phyloP scores from a whole-genome alignment of 92 coral and sea anemone genomes.

The Muricea muricata region DNA sequence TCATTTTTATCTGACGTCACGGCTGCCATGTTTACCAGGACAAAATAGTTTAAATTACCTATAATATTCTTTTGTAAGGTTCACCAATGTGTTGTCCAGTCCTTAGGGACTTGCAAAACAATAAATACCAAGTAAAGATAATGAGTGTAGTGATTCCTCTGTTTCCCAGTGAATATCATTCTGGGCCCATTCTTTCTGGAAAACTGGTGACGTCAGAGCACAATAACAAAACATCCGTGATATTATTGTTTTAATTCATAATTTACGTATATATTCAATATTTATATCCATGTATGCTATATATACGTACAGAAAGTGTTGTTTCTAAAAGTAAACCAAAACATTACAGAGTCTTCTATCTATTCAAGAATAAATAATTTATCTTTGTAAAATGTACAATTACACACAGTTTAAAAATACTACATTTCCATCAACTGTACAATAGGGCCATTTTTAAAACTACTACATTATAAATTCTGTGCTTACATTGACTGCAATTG shows the following conservation, averaged over 20 bases:
- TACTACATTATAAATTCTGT: slow-evolving; percentile 39
- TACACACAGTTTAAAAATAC: slow-evolving; percentile 47
- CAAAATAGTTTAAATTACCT: too few species aligned
- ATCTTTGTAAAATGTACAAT: slow-evolving; percentile 55
- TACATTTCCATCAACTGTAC: slow-evolving; percentile 45
- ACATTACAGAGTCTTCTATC: slow-evolving; percentile 35
- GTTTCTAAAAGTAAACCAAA: slow-evolving; percentile 32
- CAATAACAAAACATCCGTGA: neutral
- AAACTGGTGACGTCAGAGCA: too few species aligned
- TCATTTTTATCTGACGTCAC: too few species aligned
- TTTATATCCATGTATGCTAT: neutral
- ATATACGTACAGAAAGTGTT: neutral
- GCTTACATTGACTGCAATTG: slow-evolving; percentile 33
- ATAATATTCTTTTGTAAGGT: too few species aligned
- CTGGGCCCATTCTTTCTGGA: too few species aligned
- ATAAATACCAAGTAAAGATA: too few species aligned
- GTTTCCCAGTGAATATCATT: too few species aligned
- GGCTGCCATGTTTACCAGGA: too few species aligned
- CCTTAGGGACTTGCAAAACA: too few species aligned
- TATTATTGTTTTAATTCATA: neutral
- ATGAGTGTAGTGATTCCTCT: too few species aligned
- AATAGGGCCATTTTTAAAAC: slow-evolving; percentile 38
- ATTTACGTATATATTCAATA: slow-evolving; percentile 1
- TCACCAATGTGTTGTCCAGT: too few species aligned
- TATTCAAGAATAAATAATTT: slow-evolving; percentile 50